A percentile compares a stretch with the other conserved stretches of the same genome.
These are phyloP conservation scores for Acinonyx jubatus DNA, from an alignment of 2,113 vertebrate species.

Conservation along the genomic window DNA sequence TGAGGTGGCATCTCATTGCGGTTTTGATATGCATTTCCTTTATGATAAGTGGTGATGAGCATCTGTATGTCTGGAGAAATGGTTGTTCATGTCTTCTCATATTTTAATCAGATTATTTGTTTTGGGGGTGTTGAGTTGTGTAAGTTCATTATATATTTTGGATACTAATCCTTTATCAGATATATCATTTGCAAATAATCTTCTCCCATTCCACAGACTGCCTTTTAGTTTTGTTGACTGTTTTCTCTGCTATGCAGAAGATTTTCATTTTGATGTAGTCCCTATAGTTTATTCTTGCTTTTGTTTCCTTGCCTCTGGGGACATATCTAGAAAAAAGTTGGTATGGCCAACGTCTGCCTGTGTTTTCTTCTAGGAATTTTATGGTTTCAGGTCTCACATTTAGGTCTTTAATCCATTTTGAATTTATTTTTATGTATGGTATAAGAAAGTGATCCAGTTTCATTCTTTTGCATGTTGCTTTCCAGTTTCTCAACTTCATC, in stretches of 20 bases:
- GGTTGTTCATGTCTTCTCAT: not conserved
- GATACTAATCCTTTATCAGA: not conserved
- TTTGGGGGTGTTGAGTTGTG: not conserved
- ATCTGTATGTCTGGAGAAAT: not conserved
- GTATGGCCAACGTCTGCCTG: not conserved
- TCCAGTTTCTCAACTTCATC: not conserved
- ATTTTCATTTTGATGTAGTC: not conserved
- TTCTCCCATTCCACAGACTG: not conserved
- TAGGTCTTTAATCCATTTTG: not conserved
- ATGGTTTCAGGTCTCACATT: not conserved
- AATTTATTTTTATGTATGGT: not conserved
- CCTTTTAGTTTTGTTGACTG: not conserved
- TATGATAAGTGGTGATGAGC: not conserved
- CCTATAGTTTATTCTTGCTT: not conserved
- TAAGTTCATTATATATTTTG: not conserved
- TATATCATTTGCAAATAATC: not conserved
- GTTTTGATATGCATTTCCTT: not conserved
- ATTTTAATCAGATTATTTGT: not conserved
- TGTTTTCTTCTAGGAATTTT: not conserved
- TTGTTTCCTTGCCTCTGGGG: not conserved
- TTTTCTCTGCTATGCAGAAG: not conserved
- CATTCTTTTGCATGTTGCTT: not conserved
- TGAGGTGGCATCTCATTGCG: not conserved
- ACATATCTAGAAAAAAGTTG: not conserved
- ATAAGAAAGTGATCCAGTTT: not conserved